These are phyloP conservation scores for Metopia argyrocephala DNA, from an alignment of 2,888 invertebrate genomes.

Conservation along the genomic window DNA sequence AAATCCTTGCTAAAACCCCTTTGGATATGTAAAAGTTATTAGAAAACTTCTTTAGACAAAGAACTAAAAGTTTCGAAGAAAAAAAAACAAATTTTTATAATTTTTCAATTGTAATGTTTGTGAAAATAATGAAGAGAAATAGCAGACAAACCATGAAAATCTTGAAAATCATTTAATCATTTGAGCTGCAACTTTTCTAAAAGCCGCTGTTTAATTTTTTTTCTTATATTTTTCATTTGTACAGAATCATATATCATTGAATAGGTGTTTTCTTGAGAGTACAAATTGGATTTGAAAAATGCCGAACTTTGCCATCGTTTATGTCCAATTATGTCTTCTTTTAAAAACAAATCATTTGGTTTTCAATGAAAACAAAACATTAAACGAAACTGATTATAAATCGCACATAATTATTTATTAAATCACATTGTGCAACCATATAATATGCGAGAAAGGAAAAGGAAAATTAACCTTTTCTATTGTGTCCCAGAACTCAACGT, in stretches of 20 bases:
- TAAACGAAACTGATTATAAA: too few species aligned
- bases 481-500: too few species aligned
- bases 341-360: constrained; percentile 42
- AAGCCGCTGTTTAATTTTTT: background rate
- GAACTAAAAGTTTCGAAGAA: constrained; percentile 35
- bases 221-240: too few species aligned
- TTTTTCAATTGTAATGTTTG: background rate
- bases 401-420: too few species aligned
- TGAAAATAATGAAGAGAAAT: background rate
- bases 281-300: constrained; percentile 12
- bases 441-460: too few species aligned
- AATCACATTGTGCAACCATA: too few species aligned
- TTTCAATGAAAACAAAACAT: background rate
- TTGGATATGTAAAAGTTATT: constrained; percentile 67
- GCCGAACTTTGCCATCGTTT: constrained; percentile 74
- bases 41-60: background rate
- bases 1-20: background rate
- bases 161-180: constrained; percentile 41
- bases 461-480: too few species aligned
- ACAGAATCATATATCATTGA: background rate
- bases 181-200: background rate
- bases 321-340: constrained; percentile 74
- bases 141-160: background rate
- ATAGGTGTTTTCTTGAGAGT: too few species aligned
- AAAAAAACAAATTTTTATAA: constrained; percentile 8